These are phyloP conservation scores for Remorina albescens DNA, from an alignment of 2,797 vertebrate genomes.

Conservation along the genomic window DNA sequence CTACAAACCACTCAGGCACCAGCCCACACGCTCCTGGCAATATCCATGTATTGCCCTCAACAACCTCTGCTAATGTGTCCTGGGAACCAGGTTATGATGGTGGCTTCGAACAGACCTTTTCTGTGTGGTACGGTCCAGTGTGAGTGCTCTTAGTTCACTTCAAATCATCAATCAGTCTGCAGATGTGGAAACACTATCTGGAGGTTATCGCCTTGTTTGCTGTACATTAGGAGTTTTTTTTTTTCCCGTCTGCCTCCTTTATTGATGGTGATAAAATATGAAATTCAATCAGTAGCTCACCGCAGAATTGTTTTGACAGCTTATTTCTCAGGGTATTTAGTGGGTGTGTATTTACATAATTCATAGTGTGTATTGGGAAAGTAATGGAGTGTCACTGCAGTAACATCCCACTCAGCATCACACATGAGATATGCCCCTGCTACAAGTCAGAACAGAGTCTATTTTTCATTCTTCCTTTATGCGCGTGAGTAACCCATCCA, in stretches of 20 bases:
- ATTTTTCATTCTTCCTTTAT: conserved; percentile 9
- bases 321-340: conserved; percentile 31
- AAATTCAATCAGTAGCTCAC: conserved; percentile 17
- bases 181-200: conserved; percentile 42
- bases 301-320: conserved; percentile 41
- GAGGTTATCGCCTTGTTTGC: conserved; percentile 24
- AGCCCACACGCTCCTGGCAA: conserved; percentile 96
- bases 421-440: not conserved
- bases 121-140: conserved; percentile 99
- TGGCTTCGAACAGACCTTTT: conserved; percentile 99
- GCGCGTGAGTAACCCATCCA: not conserved
- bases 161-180: conserved; percentile 65
- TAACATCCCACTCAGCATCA: conserved; percentile 26
- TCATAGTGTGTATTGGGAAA: conserved; percentile 26
- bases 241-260: not conserved
- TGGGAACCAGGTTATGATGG: conserved; percentile 99
- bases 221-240: not conserved
- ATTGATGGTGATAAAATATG: conserved; percentile 19
- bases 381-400: conserved; percentile 14
- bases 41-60: conserved; percentile 92
- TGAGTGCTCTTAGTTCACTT: conserved; percentile 93
- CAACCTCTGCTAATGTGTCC: conserved; percentile 97
- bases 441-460: not conserved
- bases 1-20: conserved; percentile 87
- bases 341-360: conserved; percentile 30